Conservation (phyloP, 1,140 invertebrate genomes). For the Argopecten irradians region DNA sequence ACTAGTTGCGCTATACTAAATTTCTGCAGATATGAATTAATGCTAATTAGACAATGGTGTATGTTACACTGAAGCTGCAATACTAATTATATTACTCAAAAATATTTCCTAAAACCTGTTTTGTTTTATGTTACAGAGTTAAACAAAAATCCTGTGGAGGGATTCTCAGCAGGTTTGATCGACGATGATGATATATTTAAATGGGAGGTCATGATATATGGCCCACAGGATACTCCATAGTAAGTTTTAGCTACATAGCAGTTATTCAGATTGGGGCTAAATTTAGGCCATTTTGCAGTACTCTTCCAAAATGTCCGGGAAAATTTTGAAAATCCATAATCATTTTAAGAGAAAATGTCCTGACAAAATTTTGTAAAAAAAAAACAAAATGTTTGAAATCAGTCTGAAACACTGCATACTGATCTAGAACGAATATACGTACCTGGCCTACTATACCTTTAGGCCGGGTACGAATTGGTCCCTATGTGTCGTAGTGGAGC, state of each 20-base stretch:
- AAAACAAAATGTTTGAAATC: no score
- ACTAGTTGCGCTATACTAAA: no score
- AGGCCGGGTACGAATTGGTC: no score
- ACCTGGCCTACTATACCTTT: no score
- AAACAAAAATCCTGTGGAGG: slow-evolving; percentile 99
- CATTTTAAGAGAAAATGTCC: background rate
- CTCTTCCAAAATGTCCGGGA: background rate
- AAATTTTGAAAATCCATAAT: no score
- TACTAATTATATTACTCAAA: background rate
- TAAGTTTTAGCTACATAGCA: no score
- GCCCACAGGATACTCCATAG: slow-evolving; percentile 98
- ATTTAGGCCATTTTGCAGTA: no score
- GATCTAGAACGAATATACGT: no score
- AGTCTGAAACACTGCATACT: no score
- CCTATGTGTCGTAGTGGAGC: no score
- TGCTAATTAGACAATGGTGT: background rate
- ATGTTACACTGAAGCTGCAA: background rate
- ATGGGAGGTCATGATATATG: slow-evolving; percentile 99
- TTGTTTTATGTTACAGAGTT: slow-evolving; percentile 84
- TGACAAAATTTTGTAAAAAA: background rate
- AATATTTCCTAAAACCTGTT: background rate
- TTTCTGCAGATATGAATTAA: background rate
- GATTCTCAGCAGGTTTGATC: slow-evolving; percentile 99
- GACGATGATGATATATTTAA: slow-evolving; percentile 99
- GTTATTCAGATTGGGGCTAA: no score